Percentiles rank a stretch among this genome's conserved stretches.
phyloP scores from a whole-genome alignment of 2,888 invertebrate species.

The Pseudococcus viburni region DNA sequence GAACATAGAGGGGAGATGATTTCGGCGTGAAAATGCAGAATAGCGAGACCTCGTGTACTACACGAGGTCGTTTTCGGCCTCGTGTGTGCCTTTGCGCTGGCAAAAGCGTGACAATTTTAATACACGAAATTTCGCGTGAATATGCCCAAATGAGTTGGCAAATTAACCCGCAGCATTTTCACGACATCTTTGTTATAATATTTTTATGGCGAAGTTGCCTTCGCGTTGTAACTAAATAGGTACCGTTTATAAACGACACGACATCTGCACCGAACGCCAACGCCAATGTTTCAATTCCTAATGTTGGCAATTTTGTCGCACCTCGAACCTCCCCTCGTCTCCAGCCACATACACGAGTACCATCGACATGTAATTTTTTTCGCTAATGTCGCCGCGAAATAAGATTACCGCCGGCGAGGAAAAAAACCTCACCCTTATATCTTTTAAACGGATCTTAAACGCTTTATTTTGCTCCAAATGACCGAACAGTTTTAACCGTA shows the following conservation, averaged over 20 bases:
- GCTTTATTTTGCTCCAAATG: not conserved
- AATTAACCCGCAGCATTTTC: conserved; percentile 27
- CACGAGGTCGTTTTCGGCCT: not conserved
- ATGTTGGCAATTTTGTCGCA: conserved; percentile 10
- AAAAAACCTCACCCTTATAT: not conserved
- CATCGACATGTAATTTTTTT: not conserved
- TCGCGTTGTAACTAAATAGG: not conserved
- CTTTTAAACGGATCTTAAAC: conserved; percentile 12
- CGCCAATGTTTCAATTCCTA: conserved; percentile 15
- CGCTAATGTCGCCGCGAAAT: not conserved
- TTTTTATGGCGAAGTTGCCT: conserved; percentile 9
- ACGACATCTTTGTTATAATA: conserved; percentile 31
- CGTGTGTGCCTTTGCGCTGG: not conserved
- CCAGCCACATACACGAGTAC: not conserved
- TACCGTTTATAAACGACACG: conserved; percentile 5
- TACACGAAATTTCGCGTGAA: conserved; percentile 37
- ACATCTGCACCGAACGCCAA: not conserved
- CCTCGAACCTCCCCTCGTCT: too few species aligned
- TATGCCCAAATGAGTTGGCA: conserved; percentile 40
- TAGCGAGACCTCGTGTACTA: not conserved
- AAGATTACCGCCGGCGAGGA: not conserved
- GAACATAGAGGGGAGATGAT: not conserved
- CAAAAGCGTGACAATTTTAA: conserved; percentile 14
- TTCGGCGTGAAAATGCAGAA: not conserved
- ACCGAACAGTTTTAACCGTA: conserved; percentile 16